Conservation (phyloP, 2,888 invertebrate genomes). For the Heliconius ismenius region DNA sequence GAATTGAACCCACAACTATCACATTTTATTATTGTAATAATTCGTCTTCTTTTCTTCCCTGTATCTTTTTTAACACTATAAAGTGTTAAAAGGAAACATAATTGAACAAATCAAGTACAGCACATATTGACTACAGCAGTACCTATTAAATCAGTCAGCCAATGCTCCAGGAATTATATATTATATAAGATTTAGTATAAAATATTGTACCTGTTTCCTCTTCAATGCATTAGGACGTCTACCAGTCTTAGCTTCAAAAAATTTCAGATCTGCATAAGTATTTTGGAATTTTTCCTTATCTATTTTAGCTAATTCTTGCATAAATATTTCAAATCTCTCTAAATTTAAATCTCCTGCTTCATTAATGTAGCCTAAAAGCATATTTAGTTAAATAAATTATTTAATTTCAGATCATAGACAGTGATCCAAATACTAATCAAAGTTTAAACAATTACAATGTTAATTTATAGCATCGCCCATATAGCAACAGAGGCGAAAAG, state of each 20-base stretch:
- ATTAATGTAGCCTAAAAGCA: conserved; percentile 91
- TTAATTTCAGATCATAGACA: not conserved
- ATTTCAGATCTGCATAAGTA: conserved; percentile 90
- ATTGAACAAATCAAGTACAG: not conserved
- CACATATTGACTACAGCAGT: too few relatives aligned
- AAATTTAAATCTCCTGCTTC: conserved; percentile 93
- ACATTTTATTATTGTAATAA: too few relatives aligned
- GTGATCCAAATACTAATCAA: too few relatives aligned
- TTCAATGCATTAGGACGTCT: conserved; percentile 77
- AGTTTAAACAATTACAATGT: too few relatives aligned
- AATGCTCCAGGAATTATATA: not conserved
- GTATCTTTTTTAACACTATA: too few relatives aligned
- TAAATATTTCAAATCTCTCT: conserved; percentile 91
- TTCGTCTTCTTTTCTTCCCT: too few relatives aligned
- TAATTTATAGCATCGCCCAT: too few relatives aligned
- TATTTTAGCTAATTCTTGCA: conserved; percentile 87
- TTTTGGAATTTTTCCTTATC: conserved; percentile 90
- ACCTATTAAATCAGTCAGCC: not conserved
- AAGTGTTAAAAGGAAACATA: not conserved
- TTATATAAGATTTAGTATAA: not conserved
- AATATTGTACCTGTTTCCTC: conserved; percentile 60
- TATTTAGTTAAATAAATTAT: not conserved
- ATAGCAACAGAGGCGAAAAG: too few relatives aligned
- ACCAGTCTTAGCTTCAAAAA: conserved; percentile 90
- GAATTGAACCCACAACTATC: too few relatives aligned